A percentile compares a stretch with the other conserved stretches of the same genome.
Conservation (phyloP, 2,113 vertebrate species). For the Tympanuchus pallidicinctus region DNA sequence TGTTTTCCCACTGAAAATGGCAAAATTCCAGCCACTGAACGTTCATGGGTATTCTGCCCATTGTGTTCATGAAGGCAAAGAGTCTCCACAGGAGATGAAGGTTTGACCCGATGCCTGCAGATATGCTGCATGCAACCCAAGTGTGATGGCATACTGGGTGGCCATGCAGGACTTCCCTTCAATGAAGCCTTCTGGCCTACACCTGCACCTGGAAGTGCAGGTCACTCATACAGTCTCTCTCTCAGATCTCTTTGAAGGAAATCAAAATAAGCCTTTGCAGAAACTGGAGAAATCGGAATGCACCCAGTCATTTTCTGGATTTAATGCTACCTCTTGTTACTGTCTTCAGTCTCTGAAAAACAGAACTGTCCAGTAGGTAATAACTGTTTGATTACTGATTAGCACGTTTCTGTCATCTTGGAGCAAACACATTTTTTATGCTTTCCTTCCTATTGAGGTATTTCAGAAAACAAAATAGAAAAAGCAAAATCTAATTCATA, state of each 20-base stretch:
- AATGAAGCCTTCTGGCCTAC: not conserved
- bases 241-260: not conserved
- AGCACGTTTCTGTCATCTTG: not conserved
- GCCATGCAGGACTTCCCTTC: not conserved
- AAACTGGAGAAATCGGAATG: not conserved
- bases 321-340: not conserved
- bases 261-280: not conserved
- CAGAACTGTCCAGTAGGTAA: not conserved
- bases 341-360: not conserved
- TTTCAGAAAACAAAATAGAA: slow-evolving; percentile 13
- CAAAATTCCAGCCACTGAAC: not conserved
- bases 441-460: not conserved
- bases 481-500: not conserved
- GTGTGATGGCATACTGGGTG: not conserved
- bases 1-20: not conserved
- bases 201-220: not conserved
- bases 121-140: rapidly evolving
- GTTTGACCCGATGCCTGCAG: rapidly evolving
- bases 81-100: rapidly evolving
- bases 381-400: not conserved
- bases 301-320: not conserved
- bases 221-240: not conserved
- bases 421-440: not conserved
- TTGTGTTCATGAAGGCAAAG: not conserved
- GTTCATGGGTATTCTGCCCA: not conserved